phyloP scores from a whole-genome alignment of 2,888 invertebrate genomes.

The Callinectes sapidus region DNA sequence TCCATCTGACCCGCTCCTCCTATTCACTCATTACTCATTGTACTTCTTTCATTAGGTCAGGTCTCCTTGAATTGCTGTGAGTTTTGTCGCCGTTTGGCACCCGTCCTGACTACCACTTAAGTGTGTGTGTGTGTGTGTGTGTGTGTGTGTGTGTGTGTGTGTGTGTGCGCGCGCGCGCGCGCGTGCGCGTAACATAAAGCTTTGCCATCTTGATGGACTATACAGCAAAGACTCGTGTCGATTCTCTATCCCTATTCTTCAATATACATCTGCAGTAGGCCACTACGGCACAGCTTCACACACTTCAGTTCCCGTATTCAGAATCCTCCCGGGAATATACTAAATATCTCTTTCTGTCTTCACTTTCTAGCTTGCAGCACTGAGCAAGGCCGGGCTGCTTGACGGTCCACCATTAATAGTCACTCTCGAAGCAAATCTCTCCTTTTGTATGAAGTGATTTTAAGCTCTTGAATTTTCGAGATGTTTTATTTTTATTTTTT shows the following conservation, averaged over 20 bases:
- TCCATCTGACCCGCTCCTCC: slow-evolving; percentile 28
- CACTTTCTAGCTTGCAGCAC: slow-evolving; percentile 5
- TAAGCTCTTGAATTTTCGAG: neutral
- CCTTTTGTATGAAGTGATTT: neutral
- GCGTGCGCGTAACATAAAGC: neutral
- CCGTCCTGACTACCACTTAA: neutral
- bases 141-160: slow-evolving; percentile 24
- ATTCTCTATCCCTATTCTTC: neutral
- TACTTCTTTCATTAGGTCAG: slow-evolving; percentile 35
- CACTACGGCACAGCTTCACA: neutral
- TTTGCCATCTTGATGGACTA: neutral
- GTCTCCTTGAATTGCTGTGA: slow-evolving; percentile 13
- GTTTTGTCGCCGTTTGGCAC: slow-evolving; percentile 7
- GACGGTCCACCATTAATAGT: slow-evolving; percentile 1
- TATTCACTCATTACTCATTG: slow-evolving; percentile 26
- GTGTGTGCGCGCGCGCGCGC: neutral
- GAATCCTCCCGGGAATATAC: neutral
- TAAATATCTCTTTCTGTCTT: slow-evolving; percentile 4
- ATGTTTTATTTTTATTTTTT: neutral
- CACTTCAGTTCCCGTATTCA: neutral
- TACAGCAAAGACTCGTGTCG: neutral
- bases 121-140: slow-evolving; percentile 18
- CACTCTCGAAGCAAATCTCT: neutral
- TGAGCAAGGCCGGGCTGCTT: neutral
- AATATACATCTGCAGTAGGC: neutral